Conservation (phyloP, 2,797 vertebrate genomes). For the Adelosebastes latens region DNA sequence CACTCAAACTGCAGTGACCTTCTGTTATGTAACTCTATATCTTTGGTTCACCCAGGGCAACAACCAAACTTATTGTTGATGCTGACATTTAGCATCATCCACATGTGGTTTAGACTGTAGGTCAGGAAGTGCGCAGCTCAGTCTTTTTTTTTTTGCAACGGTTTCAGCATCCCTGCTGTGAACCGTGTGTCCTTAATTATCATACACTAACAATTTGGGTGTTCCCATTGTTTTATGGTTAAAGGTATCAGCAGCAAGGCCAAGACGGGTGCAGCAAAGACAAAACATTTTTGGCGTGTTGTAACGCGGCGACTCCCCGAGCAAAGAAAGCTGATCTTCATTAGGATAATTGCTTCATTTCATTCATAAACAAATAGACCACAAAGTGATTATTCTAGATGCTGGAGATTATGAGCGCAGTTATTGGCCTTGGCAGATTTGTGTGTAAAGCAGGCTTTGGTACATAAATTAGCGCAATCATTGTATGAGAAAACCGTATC, state of each 20-base stretch:
- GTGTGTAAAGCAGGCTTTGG: constrained; percentile 68
- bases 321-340: constrained; percentile 67
- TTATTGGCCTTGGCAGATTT: constrained; percentile 73
- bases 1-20: constrained; percentile 47
- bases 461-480: constrained; percentile 79
- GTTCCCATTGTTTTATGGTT: constrained; percentile 47
- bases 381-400: constrained; percentile 69
- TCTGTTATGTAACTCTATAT: constrained; percentile 57
- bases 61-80: constrained; percentile 57
- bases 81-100: constrained; percentile 80
- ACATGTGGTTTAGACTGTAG: constrained; percentile 77
- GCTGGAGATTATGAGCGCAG: constrained; percentile 61
- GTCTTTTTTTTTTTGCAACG: constrained; percentile 39
- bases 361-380: constrained; percentile 71
- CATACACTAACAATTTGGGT: constrained; percentile 25
- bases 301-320: constrained; percentile 34
- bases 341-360: constrained; percentile 74
- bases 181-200: constrained; percentile 45
- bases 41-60: constrained; percentile 49
- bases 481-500: constrained; percentile 68
- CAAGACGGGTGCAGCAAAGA: constrained; percentile 17
- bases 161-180: constrained; percentile 55
- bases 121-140: constrained; percentile 76
- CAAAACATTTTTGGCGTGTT: constrained; percentile 30
- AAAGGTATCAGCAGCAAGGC: constrained; percentile 29